phyloP scores from a whole-genome alignment of 1,140 invertebrate species.

The Ceratosolen solmsi region DNA sequence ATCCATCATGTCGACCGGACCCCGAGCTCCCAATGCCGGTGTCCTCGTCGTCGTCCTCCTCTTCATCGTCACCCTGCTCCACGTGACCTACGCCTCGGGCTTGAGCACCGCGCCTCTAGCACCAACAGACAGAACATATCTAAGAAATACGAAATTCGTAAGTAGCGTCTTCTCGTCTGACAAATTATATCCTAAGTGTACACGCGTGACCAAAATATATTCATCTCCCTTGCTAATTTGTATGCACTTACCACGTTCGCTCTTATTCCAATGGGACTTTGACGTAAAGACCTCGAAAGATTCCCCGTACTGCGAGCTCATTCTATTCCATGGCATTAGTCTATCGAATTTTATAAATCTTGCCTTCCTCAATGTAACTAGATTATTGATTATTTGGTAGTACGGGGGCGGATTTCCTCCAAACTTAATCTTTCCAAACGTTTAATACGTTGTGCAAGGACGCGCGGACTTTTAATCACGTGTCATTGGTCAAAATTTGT shows the following conservation, averaged over 20 bases:
- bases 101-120: not conserved
- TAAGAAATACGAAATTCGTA: constrained; percentile 7
- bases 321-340: too few relatives aligned
- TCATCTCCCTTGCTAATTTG: not conserved
- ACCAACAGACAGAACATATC: not conserved
- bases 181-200: not conserved
- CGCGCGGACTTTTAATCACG: too few relatives aligned
- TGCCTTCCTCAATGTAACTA: too few relatives aligned
- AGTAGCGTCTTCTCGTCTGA: not conserved
- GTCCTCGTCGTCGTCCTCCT: not conserved
- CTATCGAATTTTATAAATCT: too few relatives aligned
- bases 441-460: too few relatives aligned
- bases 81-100: not conserved
- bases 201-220: constrained; percentile 2
- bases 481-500: too few relatives aligned
- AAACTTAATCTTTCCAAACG: too few relatives aligned
- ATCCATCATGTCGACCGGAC: not conserved
- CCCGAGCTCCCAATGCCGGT: not conserved
- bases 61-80: not conserved
- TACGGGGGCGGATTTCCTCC: too few relatives aligned
- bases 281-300: not conserved
- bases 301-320: not conserved
- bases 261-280: not conserved
- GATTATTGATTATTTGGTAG: too few relatives aligned
- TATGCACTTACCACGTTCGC: not conserved